Conservation (phyloP, 2,113 vertebrate species). For the Beaufortia kweichowensis region DNA sequence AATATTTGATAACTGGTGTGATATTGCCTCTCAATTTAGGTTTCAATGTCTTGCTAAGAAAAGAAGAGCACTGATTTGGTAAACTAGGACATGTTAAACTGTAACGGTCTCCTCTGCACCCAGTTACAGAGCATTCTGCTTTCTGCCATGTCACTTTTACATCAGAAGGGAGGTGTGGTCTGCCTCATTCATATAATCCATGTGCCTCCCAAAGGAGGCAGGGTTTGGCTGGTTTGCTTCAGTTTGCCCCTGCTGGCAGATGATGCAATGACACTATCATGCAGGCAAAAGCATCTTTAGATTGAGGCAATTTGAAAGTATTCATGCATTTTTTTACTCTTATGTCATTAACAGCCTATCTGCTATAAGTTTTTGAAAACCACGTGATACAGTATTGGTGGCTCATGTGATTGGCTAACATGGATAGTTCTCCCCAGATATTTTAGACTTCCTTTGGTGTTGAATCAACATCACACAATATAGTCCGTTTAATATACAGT, state of each 20-base stretch:
- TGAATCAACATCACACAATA: neutral
- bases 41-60: conserved; percentile 22
- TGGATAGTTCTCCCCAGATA: too few species aligned
- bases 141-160: conserved; percentile 36
- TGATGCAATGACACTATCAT: neutral
- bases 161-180: neutral
- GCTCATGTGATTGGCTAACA: too few species aligned
- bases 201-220: neutral
- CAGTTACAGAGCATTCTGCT: conserved; percentile 28
- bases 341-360: too few species aligned
- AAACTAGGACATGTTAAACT: conserved; percentile 31
- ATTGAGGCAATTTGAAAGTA: too few species aligned
- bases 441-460: too few species aligned
- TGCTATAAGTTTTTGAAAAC: too few species aligned
- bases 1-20: too few species aligned
- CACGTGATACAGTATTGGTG: too few species aligned
- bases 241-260: neutral
- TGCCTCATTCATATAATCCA: conserved; percentile 14
- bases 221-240: neutral
- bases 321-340: too few species aligned
- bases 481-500: neutral
- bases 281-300: neutral
- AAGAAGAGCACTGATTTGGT: conserved; percentile 30
- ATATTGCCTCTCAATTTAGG: conserved; percentile 35
- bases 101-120: conserved; percentile 12